A percentile compares a stretch with the other conserved stretches of the same genome.
Conservation (phyloP, 2,113 vertebrate species). For the Sander lucioperca region DNA sequence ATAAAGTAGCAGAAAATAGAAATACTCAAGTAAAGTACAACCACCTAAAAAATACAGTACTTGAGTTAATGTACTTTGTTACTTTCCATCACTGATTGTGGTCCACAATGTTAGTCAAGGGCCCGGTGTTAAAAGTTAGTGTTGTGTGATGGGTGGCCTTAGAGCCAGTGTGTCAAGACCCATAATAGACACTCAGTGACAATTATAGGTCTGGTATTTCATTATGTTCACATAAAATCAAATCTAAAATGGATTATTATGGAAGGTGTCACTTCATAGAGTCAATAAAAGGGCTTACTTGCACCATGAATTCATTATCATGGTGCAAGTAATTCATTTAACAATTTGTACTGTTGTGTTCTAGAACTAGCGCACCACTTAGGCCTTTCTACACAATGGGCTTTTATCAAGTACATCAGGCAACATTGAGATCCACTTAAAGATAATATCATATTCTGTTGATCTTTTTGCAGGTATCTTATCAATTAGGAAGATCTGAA, state of each 20-base stretch:
- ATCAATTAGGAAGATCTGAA: constrained; percentile 41
- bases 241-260: constrained; percentile 14
- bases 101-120: too few relatives aligned
- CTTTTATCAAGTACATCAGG: constrained; percentile 7
- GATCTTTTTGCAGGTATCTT: constrained; percentile 18
- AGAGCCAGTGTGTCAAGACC: background rate
- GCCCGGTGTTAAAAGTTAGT: too few relatives aligned
- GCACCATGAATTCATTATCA: constrained; percentile 29
- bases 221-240: constrained; percentile 5
- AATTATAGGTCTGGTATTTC: constrained; percentile 15
- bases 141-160: too few relatives aligned
- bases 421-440: constrained; percentile 15
- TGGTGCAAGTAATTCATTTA: constrained; percentile 5
- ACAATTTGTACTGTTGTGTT: background rate
- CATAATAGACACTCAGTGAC: constrained; percentile 5
- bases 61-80: too few relatives aligned
- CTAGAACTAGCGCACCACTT: background rate
- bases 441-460: constrained; percentile 1
- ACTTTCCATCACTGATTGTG: too few relatives aligned
- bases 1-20: too few relatives aligned
- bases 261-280: background rate
- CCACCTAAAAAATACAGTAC: too few relatives aligned
- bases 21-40: too few relatives aligned
- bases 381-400: background rate
- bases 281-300: constrained; percentile 15